A percentile compares a stretch with the other conserved stretches of the same genome.
phyloP scores from a whole-genome alignment of 2,888 invertebrate species.

The Catocala fraxini region DNA sequence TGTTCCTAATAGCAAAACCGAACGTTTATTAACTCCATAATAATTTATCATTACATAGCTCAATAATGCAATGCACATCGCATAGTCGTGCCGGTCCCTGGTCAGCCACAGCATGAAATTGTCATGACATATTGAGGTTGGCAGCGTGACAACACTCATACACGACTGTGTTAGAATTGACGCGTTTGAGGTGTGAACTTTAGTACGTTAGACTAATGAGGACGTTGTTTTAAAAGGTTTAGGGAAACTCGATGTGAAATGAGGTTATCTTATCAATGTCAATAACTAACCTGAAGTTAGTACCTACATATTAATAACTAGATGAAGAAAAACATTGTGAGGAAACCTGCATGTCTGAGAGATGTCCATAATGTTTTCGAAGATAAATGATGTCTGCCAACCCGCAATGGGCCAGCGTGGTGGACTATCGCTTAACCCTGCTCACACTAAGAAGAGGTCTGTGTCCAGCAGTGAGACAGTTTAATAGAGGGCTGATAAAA shows the following conservation, averaged over 20 bases:
- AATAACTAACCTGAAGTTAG: too few relatives aligned
- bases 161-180: conserved; percentile 31
- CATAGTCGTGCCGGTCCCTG: conserved; percentile 59
- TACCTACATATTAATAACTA: too few relatives aligned
- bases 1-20: background rate
- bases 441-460: too few relatives aligned
- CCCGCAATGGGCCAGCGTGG: too few relatives aligned
- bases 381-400: too few relatives aligned
- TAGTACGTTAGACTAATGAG: conserved; percentile 10
- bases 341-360: too few relatives aligned
- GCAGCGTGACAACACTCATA: conserved; percentile 47
- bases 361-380: too few relatives aligned
- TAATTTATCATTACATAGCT: conserved; percentile 25
- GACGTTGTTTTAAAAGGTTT: background rate
- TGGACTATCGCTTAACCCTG: too few relatives aligned
- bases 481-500: too few relatives aligned
- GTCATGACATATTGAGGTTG: conserved; percentile 66
- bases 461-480: too few relatives aligned
- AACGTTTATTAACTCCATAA: background rate
- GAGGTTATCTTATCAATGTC: too few relatives aligned
- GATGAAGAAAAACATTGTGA: too few relatives aligned
- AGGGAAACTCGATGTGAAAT: background rate
- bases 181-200: conserved; percentile 18
- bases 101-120: conserved; percentile 48
- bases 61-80: conserved; percentile 60